Evolutionary conservation across 2,797 vertebrate genomes (phyloP), one percentile per base, ranked within the genome.

Genomic region (Tenualosa thibaudeaui): DNA sequence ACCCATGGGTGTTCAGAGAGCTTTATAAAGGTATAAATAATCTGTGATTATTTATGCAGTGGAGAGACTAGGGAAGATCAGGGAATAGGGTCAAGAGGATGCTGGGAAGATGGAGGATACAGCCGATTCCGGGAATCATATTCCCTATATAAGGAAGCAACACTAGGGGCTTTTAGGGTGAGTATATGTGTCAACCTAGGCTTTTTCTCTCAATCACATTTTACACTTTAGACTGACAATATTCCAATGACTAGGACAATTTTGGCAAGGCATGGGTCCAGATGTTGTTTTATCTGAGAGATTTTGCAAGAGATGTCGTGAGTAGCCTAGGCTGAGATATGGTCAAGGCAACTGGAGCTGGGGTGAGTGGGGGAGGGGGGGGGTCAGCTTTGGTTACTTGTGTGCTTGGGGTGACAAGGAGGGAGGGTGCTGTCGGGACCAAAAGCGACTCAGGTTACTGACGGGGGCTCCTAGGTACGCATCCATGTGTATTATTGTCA

Each of bases 251-350:
- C 15, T 40, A 78, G 71, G 37, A 78, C 5, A 46, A 9, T 43
- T 46, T 78, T 9, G 83, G 51, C 81, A 26, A 37, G 58, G 51
- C 17, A 53, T 3, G 19, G 50, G 17, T 49, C 50, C 12, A 50
- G 40, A 68, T 43, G 37, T 53, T 46, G 19, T 10, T 75, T 83
- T 46, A n/a, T 53, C 13, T 22, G 51, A 22, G 82, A 43, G 31
- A 24, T 46, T 84, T 46, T 3, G 40, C 71, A 78, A 40, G 17
- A 43, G 7, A 10, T 78, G 51, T 40, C 17, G 40, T 6, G 54
- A 81, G 82, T 37, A 93, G 92, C 95, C 94, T 93, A 94, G 93
- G 94, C 95, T 96, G 96, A 96, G 94, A 95, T 95, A 92, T 24
- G 89, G 93, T 94, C 93, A 78, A 89, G 90, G 84, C 89, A 37